phyloP scores from a whole-genome alignment of 2,113 vertebrate genomes.

The Trogon surrucura region DNA sequence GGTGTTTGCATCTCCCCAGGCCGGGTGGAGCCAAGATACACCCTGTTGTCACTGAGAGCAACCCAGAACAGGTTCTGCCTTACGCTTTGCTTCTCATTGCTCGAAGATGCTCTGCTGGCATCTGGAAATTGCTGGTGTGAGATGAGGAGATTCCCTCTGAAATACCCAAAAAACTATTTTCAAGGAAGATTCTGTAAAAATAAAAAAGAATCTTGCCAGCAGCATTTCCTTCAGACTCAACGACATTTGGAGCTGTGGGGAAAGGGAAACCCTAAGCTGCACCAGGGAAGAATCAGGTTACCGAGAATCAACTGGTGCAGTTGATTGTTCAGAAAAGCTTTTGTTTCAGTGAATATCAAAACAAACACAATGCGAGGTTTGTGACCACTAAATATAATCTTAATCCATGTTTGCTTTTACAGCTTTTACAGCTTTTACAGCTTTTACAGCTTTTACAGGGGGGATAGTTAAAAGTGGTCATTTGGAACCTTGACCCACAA shows the following conservation, averaged over 20 bases:
- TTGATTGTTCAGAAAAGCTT: not conserved
- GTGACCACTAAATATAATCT: not conserved
- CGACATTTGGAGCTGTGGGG: not conserved
- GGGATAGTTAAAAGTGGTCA: not conserved
- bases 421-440: not conserved
- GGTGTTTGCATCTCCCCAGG: not conserved
- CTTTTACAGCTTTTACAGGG: not conserved
- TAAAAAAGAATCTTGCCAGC: not conserved
- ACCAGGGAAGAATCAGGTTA: not conserved
- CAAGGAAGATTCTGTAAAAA: not conserved
- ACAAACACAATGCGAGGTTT: not conserved
- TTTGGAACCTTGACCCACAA: not conserved
- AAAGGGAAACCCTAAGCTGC: not conserved
- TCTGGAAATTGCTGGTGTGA: not conserved
- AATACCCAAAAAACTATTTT: not conserved
- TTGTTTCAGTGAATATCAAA: not conserved
- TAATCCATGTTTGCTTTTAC: not conserved
- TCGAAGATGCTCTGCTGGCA: not conserved
- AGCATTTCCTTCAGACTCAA: not conserved
- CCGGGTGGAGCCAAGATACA: not conserved
- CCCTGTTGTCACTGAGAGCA: not conserved
- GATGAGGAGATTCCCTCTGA: not conserved
- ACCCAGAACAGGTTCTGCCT: not conserved
- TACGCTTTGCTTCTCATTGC: not conserved
- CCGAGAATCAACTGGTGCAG: not conserved